Base-by-base conservation (phyloP, 2,888 invertebrate genomes). In the Sminthurinus aureus region DNA sequence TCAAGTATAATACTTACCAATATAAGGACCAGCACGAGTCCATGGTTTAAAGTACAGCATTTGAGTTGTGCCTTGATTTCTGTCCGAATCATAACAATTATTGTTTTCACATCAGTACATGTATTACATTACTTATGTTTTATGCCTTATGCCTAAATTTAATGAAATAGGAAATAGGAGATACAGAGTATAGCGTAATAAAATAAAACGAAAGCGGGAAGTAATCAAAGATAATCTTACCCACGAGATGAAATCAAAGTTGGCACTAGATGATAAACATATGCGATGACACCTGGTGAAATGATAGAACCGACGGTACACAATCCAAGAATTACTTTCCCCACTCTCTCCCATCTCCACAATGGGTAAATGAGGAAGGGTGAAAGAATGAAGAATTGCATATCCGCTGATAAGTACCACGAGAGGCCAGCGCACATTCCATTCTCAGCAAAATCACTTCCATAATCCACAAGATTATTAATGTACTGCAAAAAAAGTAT, bases 21-120 rank as follows among this genome's bases (percentile, higher is more conserved):
- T 66, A 64, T 88, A 89, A 0, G 89, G 89, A 15, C 86, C 83
- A 13, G 88, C 87, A 50, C 89, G 81, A 74, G 85, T 86, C 85
- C 88, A 89, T 11, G 89, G 88, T 18, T 84, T 85, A 4, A 84
- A 71, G 77, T 88, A 88, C 6, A 87, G 75, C 79, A 79, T 51
- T 20, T 79, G 79, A 9, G 83, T 83, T 20, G 83, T 76, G 9
- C 38, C 13, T 4, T 9, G 20, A 71, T 71, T 71, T 13, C 71
- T 71, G 24, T 66, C 20, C n/a, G 66, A 15, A 66, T 11, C 20
- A 66, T 20, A 9, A 71, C 69, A 22, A 69, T 69, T 69, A 12
- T 69, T 69, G 52, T 52, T 52, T 52, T 52, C 52, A 71, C n/a
- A 22, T 20, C 13, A 71, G n/a, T 8, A 67, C n/a, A 9, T n/a